Conservation (phyloP, 1,140 invertebrate genomes). For the Drosophila nigromelanica region DNA sequence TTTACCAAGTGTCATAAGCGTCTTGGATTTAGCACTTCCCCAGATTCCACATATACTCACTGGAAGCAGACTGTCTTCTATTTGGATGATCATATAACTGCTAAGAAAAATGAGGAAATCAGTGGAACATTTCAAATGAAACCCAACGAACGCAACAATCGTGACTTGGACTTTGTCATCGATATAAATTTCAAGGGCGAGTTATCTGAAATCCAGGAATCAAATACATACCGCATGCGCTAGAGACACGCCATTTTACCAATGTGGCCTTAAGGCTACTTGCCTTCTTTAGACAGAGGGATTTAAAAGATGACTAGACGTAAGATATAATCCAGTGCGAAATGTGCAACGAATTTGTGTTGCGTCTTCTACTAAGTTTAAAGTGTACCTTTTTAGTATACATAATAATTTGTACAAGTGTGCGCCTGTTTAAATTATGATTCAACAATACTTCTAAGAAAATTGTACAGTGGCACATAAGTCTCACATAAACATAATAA, state of each 20-base stretch:
- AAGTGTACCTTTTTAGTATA: conserved; percentile 76
- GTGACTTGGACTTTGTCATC: conserved; percentile 98
- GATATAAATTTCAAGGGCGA: conserved; percentile 98
- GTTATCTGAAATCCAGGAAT: conserved; percentile 94
- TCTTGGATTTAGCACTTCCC: conserved; percentile 99
- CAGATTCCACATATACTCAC: conserved; percentile 98
- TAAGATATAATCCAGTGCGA: conserved; percentile 78
- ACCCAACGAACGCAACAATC: conserved; percentile 97
- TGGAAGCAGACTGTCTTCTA: conserved; percentile 99
- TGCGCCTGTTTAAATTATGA: conserved; percentile 76
- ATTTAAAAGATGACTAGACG: conserved; percentile 66
- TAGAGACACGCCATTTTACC: conserved; percentile 84
- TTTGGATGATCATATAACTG: conserved; percentile 97
- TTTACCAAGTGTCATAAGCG: conserved; percentile 99
- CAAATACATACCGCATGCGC: conserved; percentile 98
- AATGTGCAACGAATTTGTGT: conserved; percentile 74
- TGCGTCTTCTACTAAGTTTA: conserved; percentile 78
- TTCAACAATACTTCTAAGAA: conserved; percentile 65
- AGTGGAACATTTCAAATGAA: conserved; percentile 96
- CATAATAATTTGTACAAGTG: conserved; percentile 69
- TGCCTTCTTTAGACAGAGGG: conserved; percentile 35
- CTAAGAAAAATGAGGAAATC: conserved; percentile 97
- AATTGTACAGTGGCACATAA: conserved; percentile 73
- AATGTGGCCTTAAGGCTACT: conserved; percentile 34
- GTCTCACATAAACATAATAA: conserved; percentile 67